These are phyloP conservation scores for Drosophila persimilis DNA, from an alignment of 1,140 invertebrate genomes.

Conservation along the genomic window DNA sequence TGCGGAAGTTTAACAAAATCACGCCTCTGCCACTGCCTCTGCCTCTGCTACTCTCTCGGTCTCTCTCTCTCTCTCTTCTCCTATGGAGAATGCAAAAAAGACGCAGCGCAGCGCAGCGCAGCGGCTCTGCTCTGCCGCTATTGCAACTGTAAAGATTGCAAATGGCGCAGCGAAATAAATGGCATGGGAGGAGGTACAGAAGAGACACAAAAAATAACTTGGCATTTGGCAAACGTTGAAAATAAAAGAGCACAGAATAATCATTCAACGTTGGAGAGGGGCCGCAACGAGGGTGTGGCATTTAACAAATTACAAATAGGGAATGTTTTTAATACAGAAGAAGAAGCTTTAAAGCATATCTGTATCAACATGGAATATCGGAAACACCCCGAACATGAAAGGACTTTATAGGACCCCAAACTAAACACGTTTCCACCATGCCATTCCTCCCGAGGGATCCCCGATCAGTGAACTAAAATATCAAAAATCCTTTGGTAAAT, in stretches of 20 bases:
- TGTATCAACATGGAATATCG: no score
- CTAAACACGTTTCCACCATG: no score
- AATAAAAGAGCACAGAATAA: slow-evolving; percentile 29
- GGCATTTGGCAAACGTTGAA: slow-evolving; percentile 3
- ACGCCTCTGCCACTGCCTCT: slow-evolving; percentile 19
- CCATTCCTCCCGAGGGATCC: no score
- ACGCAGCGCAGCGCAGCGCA: neutral
- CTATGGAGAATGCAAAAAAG: slow-evolving; percentile 31
- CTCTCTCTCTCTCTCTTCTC: neutral
- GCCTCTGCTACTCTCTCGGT: neutral
- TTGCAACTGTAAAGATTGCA: slow-evolving; percentile 35
- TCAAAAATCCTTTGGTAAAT: no score
- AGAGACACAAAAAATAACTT: slow-evolving; percentile 15
- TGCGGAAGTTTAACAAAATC: slow-evolving; percentile 60
- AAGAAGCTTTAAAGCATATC: no score
- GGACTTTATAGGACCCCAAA: no score
- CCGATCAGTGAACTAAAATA: no score
- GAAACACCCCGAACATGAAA: no score
- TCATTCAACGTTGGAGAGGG: slow-evolving; percentile 7
- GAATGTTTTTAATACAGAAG: no score
- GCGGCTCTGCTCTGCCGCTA: slow-evolving; percentile 10
- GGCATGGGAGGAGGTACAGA: neutral
- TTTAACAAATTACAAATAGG: slow-evolving; percentile 14
- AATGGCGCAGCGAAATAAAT: slow-evolving; percentile 52
- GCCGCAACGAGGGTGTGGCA: slow-evolving; percentile 19